Conservation (phyloP, 2,888 invertebrate species). For the Caenorhabditis sinica region DNA sequence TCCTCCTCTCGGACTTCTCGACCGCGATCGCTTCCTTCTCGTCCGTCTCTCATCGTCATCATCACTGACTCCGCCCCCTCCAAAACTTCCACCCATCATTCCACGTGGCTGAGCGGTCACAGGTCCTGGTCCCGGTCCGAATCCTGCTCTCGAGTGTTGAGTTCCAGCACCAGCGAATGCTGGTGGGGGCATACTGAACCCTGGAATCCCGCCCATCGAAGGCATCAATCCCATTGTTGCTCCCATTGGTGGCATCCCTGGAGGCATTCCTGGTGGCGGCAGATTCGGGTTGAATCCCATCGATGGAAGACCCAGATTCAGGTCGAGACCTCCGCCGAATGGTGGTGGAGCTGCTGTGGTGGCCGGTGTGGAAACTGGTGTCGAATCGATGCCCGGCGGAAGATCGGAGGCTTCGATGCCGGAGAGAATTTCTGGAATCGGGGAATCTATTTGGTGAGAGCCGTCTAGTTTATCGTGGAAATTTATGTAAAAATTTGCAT, state of each 20-base stretch:
- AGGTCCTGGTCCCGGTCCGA: slow-evolving; percentile 35
- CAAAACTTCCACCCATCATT: background rate
- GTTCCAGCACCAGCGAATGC: slow-evolving; percentile 15
- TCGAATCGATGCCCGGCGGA: slow-evolving; percentile 55
- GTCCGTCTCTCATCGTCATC: slow-evolving; percentile 50
- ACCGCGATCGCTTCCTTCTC: slow-evolving; percentile 53
- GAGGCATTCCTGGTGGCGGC: slow-evolving; percentile 71
- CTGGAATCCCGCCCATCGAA: no score
- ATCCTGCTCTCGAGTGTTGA: slow-evolving; percentile 58
- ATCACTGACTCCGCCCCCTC: slow-evolving; percentile 2
- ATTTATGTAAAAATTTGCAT: no score
- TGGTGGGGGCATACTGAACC: slow-evolving; percentile 58
- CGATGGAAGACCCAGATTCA: slow-evolving; percentile 59
- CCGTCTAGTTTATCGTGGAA: background rate
- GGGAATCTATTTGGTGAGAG: slow-evolving; percentile 1
- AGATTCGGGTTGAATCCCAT: slow-evolving; percentile 69
- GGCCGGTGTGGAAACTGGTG: slow-evolving; percentile 30
- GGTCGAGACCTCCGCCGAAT: slow-evolving; percentile 43
- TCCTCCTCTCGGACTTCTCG: slow-evolving; percentile 46
- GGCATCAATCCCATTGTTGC: slow-evolving; percentile 53
- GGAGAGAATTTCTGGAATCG: slow-evolving; percentile 68
- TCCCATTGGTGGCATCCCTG: slow-evolving; percentile 50
- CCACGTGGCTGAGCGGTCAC: background rate
- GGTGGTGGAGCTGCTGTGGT: background rate
- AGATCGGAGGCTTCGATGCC: slow-evolving; percentile 63